A percentile compares a stretch with the other conserved stretches of the same genome.
Evolutionary conservation across 2,113 vertebrate genomes (phyloP).

Genomic region (Mormoops blainvillei): DNA sequence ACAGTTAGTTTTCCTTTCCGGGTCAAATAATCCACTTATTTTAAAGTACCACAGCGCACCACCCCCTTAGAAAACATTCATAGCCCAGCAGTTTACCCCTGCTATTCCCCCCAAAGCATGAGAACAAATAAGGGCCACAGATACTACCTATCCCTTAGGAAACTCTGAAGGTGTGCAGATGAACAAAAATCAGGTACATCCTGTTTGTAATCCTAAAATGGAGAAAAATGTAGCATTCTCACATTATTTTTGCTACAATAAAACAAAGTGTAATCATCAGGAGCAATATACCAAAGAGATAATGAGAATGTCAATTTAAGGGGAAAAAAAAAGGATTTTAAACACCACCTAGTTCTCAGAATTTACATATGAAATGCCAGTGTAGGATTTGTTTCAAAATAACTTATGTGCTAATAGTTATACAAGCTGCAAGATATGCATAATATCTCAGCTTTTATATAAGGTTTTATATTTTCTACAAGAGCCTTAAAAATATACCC

Average conservation of each 20-base stretch:
- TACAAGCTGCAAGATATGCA: background rate
- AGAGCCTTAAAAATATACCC: background rate
- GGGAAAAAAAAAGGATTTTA: background rate
- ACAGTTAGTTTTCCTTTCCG: background rate
- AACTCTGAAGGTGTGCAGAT: background rate
- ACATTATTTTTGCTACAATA: background rate
- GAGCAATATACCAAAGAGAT: background rate
- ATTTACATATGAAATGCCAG: background rate
- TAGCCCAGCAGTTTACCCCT: background rate
- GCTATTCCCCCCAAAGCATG: background rate
- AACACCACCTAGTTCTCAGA: background rate
- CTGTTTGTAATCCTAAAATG: background rate
- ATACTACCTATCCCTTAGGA: background rate
- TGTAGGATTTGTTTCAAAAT: slow-evolving; percentile 1
- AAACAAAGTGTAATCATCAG: background rate
- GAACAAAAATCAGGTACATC: background rate
- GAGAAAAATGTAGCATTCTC: background rate
- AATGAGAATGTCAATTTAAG: background rate
- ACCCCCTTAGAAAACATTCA: background rate
- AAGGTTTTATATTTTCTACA: background rate
- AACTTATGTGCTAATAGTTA: background rate
- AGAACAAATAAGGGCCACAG: background rate
- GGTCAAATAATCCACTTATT: background rate
- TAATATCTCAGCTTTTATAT: background rate
- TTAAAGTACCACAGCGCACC: background rate